phyloP scores from a whole-genome alignment of 30 jellyfish, hydroid and myxozoan species.

The Kudoa iwatai region DNA sequence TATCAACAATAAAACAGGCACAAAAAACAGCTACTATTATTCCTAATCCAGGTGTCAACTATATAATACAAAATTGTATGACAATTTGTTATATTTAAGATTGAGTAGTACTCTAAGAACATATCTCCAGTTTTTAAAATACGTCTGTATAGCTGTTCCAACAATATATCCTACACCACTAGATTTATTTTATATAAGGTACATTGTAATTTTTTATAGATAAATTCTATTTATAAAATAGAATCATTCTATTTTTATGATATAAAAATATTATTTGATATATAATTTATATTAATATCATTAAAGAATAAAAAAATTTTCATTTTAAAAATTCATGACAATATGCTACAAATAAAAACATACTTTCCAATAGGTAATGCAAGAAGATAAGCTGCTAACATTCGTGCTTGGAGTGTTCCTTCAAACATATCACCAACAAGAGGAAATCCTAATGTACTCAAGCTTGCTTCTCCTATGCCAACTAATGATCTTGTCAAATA shows the following conservation, averaged over 20 bases:
- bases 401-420: conserved; percentile 22
- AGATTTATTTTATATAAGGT: neutral
- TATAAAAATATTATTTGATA: too few relatives aligned
- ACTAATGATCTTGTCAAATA: conserved; percentile 5
- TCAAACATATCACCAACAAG: conserved; percentile 50
- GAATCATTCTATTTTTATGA: too few relatives aligned
- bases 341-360: neutral
- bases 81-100: neutral
- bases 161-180: conserved; percentile 80
- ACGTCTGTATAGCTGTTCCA: conserved; percentile 24
- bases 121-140: conserved; percentile 7
- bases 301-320: too few relatives aligned
- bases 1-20: conserved; percentile 19
- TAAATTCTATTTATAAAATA: too few relatives aligned
- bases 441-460: conserved; percentile 43
- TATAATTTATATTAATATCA: too few relatives aligned
- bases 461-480: conserved; percentile 93
- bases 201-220: too few relatives aligned
- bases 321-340: too few relatives aligned
- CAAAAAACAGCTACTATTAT: conserved; percentile 19
- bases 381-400: conserved; percentile 19
- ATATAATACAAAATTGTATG: neutral
- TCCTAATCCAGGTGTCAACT: conserved; percentile 78
- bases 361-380: conserved; percentile 91
- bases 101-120: too few relatives aligned